Conservation (phyloP, 2,888 invertebrate genomes). For the Apoderus coryli region DNA sequence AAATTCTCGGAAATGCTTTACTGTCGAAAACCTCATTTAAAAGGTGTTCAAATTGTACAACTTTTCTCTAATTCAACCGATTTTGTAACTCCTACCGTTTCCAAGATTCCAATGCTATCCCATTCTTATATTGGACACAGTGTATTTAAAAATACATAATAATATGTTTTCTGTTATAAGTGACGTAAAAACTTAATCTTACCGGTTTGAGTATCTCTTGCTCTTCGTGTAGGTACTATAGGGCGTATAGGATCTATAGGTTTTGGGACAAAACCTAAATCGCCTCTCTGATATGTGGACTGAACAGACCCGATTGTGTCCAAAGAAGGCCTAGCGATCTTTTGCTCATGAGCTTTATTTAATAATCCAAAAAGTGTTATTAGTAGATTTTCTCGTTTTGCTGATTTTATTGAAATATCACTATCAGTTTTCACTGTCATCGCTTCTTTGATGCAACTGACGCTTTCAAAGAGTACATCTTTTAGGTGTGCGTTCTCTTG, state of each 20-base stretch:
- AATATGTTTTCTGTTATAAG: too few species aligned
- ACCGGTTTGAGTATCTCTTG: constrained; percentile 24
- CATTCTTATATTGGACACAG: too few species aligned
- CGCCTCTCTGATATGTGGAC: constrained; percentile 44
- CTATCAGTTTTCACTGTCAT: constrained; percentile 35
- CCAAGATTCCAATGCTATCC: too few species aligned
- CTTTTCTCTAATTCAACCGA: too few species aligned
- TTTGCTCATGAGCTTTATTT: constrained; percentile 27
- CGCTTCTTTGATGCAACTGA: constrained; percentile 43
- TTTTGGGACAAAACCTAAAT: constrained; percentile 51
- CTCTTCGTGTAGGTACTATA: constrained; percentile 22
- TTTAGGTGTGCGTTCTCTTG: constrained; percentile 41
- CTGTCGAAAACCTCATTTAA: too few species aligned
- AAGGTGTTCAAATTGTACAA: too few species aligned
- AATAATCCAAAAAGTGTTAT: constrained; percentile 26
- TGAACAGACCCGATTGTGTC: constrained; percentile 26
- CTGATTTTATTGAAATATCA: constrained; percentile 35
- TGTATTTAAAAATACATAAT: too few species aligned
- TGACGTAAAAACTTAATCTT: too few species aligned
- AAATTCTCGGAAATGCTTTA: too few species aligned
- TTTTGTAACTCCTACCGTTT: too few species aligned
- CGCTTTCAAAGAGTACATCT: constrained; percentile 45
- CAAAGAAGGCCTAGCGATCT: constrained; percentile 33
- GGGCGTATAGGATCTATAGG: constrained; percentile 23
- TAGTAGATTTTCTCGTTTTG: constrained; percentile 41